These are phyloP conservation scores for Sebastes glaucus DNA, from an alignment of 2,797 vertebrate species.

Conservation along the genomic window DNA sequence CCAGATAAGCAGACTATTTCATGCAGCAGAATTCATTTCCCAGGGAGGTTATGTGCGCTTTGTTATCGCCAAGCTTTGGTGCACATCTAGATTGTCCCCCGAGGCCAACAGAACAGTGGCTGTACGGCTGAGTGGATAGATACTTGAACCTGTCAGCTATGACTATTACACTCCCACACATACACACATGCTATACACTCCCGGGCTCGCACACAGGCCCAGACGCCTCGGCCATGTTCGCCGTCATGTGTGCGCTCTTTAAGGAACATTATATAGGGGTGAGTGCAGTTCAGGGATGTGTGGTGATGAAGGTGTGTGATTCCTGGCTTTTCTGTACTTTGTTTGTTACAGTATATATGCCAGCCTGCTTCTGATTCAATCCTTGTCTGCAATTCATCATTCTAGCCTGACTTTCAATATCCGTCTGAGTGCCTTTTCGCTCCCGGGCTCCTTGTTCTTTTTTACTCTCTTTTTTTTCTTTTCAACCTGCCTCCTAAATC, in stretches of 20 bases:
- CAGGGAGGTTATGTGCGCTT: slow-evolving; percentile 73
- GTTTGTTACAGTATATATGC: slow-evolving; percentile 46
- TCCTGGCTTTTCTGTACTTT: slow-evolving; percentile 4
- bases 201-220: slow-evolving; percentile 19
- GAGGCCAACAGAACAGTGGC: slow-evolving; percentile 75
- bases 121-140: slow-evolving; percentile 79
- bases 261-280: slow-evolving; percentile 11
- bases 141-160: slow-evolving; percentile 80
- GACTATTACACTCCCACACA: slow-evolving; percentile 72
- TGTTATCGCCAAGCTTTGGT: slow-evolving; percentile 82
- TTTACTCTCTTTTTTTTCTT: neutral
- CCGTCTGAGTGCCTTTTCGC: slow-evolving; percentile 67
- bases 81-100: slow-evolving; percentile 81
- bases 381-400: slow-evolving; percentile 53
- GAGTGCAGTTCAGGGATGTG: slow-evolving; percentile 31
- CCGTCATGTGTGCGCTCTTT: slow-evolving; percentile 2
- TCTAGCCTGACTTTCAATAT: slow-evolving; percentile 55
- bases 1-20: slow-evolving; percentile 79
- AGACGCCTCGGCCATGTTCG: neutral
- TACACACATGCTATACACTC: slow-evolving; percentile 45
- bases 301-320: slow-evolving; percentile 9
- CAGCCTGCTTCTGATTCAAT: slow-evolving; percentile 31
- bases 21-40: slow-evolving; percentile 80
- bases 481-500: slow-evolving; percentile 48
- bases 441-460: slow-evolving; percentile 14